These are phyloP conservation scores for Pteromalus puparum DNA, from an alignment of 1,140 invertebrate genomes.

Conservation along the genomic window DNA sequence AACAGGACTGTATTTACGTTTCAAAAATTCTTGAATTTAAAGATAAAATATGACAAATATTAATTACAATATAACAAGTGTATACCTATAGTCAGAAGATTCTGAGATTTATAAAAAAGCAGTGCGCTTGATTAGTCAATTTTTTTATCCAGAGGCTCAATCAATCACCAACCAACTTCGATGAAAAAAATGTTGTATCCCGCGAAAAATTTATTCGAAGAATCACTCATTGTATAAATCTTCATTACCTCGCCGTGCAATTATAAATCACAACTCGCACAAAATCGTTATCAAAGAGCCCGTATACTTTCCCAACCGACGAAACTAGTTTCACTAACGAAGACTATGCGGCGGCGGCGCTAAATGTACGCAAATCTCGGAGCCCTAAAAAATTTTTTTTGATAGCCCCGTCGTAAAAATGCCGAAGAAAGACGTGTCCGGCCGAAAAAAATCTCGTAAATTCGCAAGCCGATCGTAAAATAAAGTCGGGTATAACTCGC, in stretches of 20 bases:
- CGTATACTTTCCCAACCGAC: background rate
- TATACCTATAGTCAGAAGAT: no score
- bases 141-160: background rate
- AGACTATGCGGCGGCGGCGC: background rate
- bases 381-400: conserved; percentile 15
- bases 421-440: background rate
- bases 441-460: background rate
- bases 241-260: background rate
- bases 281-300: background rate
- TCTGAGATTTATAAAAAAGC: no score
- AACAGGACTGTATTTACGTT: no score
- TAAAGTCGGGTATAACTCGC: background rate
- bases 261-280: background rate
- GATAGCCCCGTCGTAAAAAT: conserved; percentile 26
- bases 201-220: background rate
- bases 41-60: no score
- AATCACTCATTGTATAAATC: background rate
- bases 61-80: no score
- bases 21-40: no score
- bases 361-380: background rate
- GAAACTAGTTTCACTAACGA: background rate
- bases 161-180: background rate
- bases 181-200: background rate
- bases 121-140: no score
- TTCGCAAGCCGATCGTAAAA: conserved; percentile 2